Conservation (phyloP, 2,113 vertebrate species). For the Seriola quinqueradiata region DNA sequence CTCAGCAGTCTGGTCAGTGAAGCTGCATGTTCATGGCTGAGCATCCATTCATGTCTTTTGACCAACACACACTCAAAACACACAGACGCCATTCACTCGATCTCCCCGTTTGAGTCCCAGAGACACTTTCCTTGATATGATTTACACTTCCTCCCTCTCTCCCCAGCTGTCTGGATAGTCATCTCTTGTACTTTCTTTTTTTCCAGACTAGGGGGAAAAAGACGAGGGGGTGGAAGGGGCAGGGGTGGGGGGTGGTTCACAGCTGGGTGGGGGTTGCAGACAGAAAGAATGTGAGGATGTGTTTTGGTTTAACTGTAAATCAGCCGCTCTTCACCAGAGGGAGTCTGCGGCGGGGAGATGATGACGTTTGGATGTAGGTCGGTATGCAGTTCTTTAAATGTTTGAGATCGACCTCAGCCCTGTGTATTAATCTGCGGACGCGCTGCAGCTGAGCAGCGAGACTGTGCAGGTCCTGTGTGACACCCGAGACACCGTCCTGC, state of each 20-base stretch:
- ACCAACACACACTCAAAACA: conserved; percentile 31
- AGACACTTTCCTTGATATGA: conserved; percentile 62
- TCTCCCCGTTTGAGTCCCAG: conserved; percentile 31
- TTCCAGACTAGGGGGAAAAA: conserved; percentile 6
- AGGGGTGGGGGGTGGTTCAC: neutral
- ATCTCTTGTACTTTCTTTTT: conserved; percentile 16
- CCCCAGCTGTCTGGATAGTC: conserved; percentile 61
- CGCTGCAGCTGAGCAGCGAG: neutral
- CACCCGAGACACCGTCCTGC: conserved; percentile 11
- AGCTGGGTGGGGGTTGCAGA: neutral
- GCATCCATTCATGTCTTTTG: conserved; percentile 47
- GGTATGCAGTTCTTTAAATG: neutral
- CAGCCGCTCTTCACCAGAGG: conserved; percentile 28
- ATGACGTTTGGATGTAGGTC: conserved; percentile 26
- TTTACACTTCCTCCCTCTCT: conserved; percentile 55
- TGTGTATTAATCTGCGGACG: neutral
- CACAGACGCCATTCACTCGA: conserved; percentile 21
- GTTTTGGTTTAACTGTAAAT: conserved; percentile 63
- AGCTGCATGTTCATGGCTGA: conserved; percentile 43
- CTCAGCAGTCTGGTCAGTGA: conserved; percentile 59
- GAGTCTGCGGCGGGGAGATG: conserved; percentile 37
- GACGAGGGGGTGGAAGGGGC: neutral
- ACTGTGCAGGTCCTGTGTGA: conserved; percentile 31
- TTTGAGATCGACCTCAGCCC: neutral
- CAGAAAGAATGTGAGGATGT: conserved; percentile 25